These are phyloP conservation scores for Ormyrus pomaceus DNA, from an alignment of 2,888 invertebrate species.

Conservation along the genomic window DNA sequence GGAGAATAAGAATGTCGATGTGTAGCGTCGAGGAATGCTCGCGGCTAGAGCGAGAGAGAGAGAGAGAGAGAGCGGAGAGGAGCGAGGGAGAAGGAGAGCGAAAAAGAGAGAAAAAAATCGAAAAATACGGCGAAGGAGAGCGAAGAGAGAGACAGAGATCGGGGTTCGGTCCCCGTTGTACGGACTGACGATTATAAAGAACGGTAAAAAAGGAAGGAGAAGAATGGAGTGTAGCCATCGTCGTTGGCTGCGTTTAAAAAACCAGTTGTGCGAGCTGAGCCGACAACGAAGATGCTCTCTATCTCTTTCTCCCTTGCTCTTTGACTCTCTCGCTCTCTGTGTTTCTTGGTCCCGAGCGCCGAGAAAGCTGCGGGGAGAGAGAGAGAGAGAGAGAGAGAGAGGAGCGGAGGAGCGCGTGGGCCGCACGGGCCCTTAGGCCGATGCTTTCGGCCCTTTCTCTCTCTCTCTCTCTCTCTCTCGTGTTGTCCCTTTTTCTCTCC, in stretches of 20 bases:
- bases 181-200: slow-evolving; percentile 75
- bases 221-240: slow-evolving; percentile 69
- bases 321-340: slow-evolving; percentile 15
- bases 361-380: slow-evolving; percentile 55
- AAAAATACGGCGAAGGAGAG: slow-evolving; percentile 49
- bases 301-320: slow-evolving; percentile 29
- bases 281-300: slow-evolving; percentile 64
- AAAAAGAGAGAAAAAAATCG: slow-evolving; percentile 40
- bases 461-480: neutral
- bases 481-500: neutral
- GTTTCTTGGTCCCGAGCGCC: slow-evolving; percentile 11
- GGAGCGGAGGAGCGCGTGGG: slow-evolving; percentile 71
- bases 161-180: slow-evolving; percentile 67
- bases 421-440: slow-evolving; percentile 68
- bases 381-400: slow-evolving; percentile 59
- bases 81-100: slow-evolving; percentile 44
- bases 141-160: slow-evolving; percentile 58
- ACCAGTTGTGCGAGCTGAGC: slow-evolving; percentile 74
- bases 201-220: slow-evolving; percentile 70
- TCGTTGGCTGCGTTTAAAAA: slow-evolving; percentile 73
- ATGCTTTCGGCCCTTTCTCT: slow-evolving; percentile 49
- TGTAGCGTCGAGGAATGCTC: slow-evolving; percentile 63
- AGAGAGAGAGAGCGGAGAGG: slow-evolving; percentile 32
- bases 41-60: slow-evolving; percentile 59
- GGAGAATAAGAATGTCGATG: slow-evolving; percentile 46